A percentile compares a stretch with the other conserved stretches of the same genome.
Conservation (phyloP, 2,113 vertebrate genomes). For the Vicugna pacos region DNA sequence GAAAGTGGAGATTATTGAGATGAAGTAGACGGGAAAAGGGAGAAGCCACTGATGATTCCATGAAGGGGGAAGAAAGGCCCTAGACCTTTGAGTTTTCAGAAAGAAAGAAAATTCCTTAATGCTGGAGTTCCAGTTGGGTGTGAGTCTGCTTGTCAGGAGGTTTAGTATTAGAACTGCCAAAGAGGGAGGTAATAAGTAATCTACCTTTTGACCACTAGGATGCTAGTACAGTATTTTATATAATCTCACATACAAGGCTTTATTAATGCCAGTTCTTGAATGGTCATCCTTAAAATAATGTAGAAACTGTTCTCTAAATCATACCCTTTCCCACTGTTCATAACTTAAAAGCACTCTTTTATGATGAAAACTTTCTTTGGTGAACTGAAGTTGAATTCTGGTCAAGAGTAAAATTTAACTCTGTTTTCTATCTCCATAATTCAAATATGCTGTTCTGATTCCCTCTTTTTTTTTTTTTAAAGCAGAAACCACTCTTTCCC, state of each 20-base stretch:
- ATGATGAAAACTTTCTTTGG: slow-evolving; percentile 71
- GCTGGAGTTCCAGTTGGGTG: slow-evolving; percentile 16
- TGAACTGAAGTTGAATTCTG: slow-evolving; percentile 70
- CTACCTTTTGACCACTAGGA: slow-evolving; percentile 52
- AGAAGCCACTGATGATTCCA: not conserved
- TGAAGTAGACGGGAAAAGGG: not conserved
- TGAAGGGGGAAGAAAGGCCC: not conserved
- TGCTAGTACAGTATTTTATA: slow-evolving; percentile 59
- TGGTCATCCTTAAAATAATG: slow-evolving; percentile 65
- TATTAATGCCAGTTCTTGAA: slow-evolving; percentile 64
- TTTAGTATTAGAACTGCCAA: not conserved
- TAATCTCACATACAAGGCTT: slow-evolving; percentile 45
- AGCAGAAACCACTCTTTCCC: not conserved
- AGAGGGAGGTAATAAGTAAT: slow-evolving; percentile 54
- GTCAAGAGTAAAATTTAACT: slow-evolving; percentile 67
- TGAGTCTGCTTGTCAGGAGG: slow-evolving; percentile 49
- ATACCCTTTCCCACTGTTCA: slow-evolving; percentile 34
- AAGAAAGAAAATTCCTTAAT: slow-evolving; percentile 57
- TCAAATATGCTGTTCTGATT: slow-evolving; percentile 45
- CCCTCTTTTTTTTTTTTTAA: not conserved
- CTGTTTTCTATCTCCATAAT: slow-evolving; percentile 57
- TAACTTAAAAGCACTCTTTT: slow-evolving; percentile 67
- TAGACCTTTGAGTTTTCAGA: slow-evolving; percentile 51
- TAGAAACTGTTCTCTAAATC: slow-evolving; percentile 57
- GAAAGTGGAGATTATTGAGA: not conserved